Percentiles rank a stretch among this genome's conserved stretches.
Conservation (phyloP, 2,113 vertebrate genomes). For the Procapra przewalskii region DNA sequence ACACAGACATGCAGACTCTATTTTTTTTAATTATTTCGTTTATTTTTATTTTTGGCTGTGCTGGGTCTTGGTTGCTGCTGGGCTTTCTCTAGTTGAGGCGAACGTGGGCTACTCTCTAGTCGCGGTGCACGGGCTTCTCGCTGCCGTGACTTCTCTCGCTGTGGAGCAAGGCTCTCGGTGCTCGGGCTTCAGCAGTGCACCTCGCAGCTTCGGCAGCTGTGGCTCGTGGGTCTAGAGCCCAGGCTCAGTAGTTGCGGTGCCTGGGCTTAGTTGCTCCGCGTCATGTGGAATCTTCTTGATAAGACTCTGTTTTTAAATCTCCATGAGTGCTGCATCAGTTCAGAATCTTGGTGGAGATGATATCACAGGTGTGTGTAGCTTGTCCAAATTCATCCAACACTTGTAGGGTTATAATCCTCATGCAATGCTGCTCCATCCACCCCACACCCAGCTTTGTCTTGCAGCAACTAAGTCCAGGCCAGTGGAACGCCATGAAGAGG, state of each 20-base stretch:
- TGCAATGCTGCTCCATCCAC: background rate
- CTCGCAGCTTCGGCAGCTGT: background rate
- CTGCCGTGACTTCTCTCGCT: background rate
- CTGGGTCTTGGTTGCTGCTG: background rate
- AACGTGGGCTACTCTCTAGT: background rate
- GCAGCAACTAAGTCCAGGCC: background rate
- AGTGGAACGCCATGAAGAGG: background rate
- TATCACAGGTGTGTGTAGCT: background rate
- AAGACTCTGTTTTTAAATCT: background rate
- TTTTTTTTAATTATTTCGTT: background rate
- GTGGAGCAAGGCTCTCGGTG: background rate
- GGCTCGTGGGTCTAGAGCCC: background rate
- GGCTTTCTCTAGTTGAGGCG: background rate
- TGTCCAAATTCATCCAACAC: background rate
- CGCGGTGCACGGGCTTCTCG: background rate
- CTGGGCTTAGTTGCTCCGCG: rapidly evolving
- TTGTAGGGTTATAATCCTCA: background rate
- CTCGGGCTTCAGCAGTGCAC: rapidly evolving
- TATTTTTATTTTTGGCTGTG: background rate
- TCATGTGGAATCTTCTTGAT: background rate
- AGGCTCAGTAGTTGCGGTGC: background rate
- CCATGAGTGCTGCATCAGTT: background rate
- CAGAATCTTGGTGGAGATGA: background rate
- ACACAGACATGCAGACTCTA: background rate
- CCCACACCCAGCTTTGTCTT: background rate